Evolutionary conservation across 2,888 invertebrate genomes (phyloP).

Genomic region (Mesorhabditis sp.): DNA sequence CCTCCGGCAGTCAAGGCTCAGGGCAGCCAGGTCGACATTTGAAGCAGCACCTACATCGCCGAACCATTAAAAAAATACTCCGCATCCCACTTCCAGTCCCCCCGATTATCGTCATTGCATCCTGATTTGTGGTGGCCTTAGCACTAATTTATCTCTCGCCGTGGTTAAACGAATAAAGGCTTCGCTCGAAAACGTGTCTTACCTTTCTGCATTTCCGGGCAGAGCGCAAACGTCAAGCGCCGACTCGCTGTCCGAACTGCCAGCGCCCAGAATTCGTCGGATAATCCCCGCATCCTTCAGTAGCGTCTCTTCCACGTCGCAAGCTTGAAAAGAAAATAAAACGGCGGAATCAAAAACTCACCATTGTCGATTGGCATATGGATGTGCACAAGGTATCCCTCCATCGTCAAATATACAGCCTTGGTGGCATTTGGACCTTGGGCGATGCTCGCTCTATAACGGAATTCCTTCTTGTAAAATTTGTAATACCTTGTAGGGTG

Average conservation of each 20-base stretch:
- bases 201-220: background rate
- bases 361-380: background rate
- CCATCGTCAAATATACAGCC: background rate
- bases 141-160: too few species aligned
- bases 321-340: background rate
- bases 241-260: background rate
- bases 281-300: slow-evolving; percentile 1
- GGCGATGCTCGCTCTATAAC: background rate
- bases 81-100: too few species aligned
- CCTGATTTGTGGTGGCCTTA: too few species aligned
- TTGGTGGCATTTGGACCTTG: background rate
- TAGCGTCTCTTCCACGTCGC: background rate
- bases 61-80: too few species aligned
- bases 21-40: too few species aligned
- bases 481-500: background rate
- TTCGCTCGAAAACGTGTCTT: background rate
- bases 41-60: too few species aligned
- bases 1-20: too few species aligned
- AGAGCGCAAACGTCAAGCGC: background rate
- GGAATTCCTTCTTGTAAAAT: background rate
- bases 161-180: too few species aligned
- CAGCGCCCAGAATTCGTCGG: background rate
- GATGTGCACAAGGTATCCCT: background rate
- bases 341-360: background rate
- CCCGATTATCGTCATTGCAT: too few species aligned